Conservation (phyloP, 1,140 invertebrate species). For the Plectrocnemia conspersa region DNA sequence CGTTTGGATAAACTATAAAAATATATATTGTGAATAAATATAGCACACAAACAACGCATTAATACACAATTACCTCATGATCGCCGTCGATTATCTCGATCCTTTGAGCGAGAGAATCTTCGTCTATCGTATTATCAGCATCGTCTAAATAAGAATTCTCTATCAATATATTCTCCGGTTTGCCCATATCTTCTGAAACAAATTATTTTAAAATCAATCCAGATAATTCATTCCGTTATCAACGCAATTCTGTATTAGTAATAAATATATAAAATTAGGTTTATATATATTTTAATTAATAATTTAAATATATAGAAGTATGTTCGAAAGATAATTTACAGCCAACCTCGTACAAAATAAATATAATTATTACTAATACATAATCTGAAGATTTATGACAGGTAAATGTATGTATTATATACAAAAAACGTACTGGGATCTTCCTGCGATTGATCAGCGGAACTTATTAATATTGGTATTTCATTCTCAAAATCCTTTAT, state of each 20-base stretch:
- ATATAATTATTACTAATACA: no score
- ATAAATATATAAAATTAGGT: no score
- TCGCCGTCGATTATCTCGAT: conserved; percentile 33
- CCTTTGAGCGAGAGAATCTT: conserved; percentile 21
- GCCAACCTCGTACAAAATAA: background rate
- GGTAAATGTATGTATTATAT: no score
- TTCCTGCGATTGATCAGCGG: conserved; percentile 6
- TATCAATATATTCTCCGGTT: conserved; percentile 10
- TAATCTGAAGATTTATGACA: no score
- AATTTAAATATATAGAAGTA: no score
- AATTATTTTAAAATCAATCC: no score
- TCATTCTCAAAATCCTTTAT: background rate
- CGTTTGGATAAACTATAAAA: conserved; percentile 22
- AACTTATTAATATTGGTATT: conserved; percentile 7
- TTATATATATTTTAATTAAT: no score
- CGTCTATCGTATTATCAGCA: conserved; percentile 4
- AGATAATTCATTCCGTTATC: background rate
- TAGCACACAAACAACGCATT: no score
- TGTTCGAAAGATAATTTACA: conserved; percentile 1
- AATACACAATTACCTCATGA: conserved; percentile 32
- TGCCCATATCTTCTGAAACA: conserved; percentile 7
- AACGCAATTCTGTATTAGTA: no score
- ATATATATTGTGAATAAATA: no score
- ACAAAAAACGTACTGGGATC: no score
- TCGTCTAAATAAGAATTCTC: conserved; percentile 15